Conservation (phyloP, 2,113 vertebrate species). For the Oncorhynchus keta region DNA sequence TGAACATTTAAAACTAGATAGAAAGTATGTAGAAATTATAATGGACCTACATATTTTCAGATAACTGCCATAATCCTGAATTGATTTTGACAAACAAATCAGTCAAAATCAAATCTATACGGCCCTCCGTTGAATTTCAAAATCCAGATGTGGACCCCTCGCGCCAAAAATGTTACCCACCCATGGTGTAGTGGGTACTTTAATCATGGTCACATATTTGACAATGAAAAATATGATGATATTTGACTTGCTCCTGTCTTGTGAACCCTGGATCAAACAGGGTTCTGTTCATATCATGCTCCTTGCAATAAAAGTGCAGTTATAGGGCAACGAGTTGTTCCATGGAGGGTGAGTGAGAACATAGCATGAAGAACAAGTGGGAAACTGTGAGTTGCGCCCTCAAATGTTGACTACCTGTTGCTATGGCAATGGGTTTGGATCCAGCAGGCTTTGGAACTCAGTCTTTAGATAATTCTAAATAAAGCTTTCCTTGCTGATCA, state of each 20-base stretch:
- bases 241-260: not conserved
- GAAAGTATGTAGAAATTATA: too few relatives aligned
- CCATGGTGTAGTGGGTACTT: too few relatives aligned
- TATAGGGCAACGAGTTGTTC: constrained; percentile 58
- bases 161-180: too few relatives aligned
- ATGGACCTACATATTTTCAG: too few relatives aligned
- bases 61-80: too few relatives aligned
- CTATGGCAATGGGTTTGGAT: constrained; percentile 74
- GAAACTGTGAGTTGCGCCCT: constrained; percentile 63
- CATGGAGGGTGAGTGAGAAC: constrained; percentile 53
- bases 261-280: not conserved
- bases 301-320: constrained; percentile 48
- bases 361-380: constrained; percentile 62
- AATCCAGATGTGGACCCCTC: too few relatives aligned
- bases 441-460: constrained; percentile 69
- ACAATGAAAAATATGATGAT: not conserved
- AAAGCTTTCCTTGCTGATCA: constrained; percentile 74
- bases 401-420: constrained; percentile 80
- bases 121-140: too few relatives aligned
- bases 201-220: not conserved
- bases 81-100: too few relatives aligned
- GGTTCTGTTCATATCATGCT: constrained; percentile 12
- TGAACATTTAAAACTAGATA: too few relatives aligned
- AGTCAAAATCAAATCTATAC: too few relatives aligned
- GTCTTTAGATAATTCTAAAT: constrained; percentile 76